A percentile compares a stretch with the other conserved stretches of the same genome.
Evolutionary conservation across 2,113 vertebrate genomes (phyloP).

Genomic region (Prochilodus magdalenae): DNA sequence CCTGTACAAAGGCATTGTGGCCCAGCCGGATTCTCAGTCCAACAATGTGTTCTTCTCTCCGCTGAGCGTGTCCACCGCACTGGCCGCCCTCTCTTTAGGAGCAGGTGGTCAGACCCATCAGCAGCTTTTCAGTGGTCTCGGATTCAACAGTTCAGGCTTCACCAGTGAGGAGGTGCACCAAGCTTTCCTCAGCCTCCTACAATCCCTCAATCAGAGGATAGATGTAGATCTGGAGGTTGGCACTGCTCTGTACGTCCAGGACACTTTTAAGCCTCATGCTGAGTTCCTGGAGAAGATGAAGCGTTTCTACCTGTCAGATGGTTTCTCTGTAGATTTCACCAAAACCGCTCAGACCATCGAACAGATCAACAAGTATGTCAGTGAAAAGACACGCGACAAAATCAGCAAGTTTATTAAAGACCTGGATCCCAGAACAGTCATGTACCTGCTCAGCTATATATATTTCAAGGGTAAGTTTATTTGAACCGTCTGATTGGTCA

Average conservation of each 20-base stretch:
- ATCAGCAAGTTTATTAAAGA: conserved; percentile 66
- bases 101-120: conserved; percentile 71
- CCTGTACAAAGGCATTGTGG: conserved; percentile 74
- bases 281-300: conserved; percentile 68
- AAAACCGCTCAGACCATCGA: conserved; percentile 51
- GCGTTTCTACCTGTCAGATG: conserved; percentile 64
- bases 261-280: conserved; percentile 26
- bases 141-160: conserved; percentile 57
- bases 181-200: conserved; percentile 57
- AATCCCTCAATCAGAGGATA: conserved; percentile 5
- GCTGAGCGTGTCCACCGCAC: conserved; percentile 72
- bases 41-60: conserved; percentile 85
- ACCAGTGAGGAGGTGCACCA: conserved; percentile 51
- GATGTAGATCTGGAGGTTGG: conserved; percentile 53
- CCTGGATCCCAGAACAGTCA: conserved; percentile 60
- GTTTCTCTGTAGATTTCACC: conserved; percentile 67
- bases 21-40: conserved; percentile 50
- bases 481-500: too few species aligned
- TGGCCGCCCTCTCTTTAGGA: conserved; percentile 76
- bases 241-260: conserved; percentile 67
- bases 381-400: conserved; percentile 70
- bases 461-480: conserved; percentile 75
- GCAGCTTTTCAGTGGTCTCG: conserved; percentile 73
- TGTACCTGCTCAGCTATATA: conserved; percentile 76
- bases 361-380: conserved; percentile 67